phyloP scores from a whole-genome alignment of 2,888 invertebrate species.

The Stenolophus ochropezus region DNA sequence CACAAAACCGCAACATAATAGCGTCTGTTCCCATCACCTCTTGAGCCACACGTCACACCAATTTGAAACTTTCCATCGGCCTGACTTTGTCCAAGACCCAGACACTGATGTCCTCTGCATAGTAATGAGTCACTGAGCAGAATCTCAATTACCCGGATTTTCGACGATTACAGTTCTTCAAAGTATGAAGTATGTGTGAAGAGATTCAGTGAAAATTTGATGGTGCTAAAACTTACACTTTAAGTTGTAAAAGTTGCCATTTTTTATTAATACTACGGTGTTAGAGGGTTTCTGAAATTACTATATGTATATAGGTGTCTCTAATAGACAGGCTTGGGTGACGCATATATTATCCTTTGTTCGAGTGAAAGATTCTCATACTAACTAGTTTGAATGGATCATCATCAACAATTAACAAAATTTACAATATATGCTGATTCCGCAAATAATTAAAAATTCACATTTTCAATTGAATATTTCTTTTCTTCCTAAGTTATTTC shows the following conservation, averaged over 20 bases:
- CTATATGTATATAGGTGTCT: too few relatives aligned
- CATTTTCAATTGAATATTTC: too few relatives aligned
- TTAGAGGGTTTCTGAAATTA: too few relatives aligned
- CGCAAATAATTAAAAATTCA: too few relatives aligned
- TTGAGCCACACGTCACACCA: background rate
- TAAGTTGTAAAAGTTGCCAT: background rate
- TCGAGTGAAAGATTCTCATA: too few relatives aligned
- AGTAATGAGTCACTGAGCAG: slow-evolving; percentile 16
- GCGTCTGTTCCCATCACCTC: slow-evolving; percentile 11
- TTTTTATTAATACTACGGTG: background rate
- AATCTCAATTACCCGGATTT: background rate
- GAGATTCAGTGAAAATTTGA: too few relatives aligned
- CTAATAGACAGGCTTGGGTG: too few relatives aligned
- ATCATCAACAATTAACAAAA: too few relatives aligned
- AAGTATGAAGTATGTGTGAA: background rate
- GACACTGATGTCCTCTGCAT: background rate
- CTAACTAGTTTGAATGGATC: too few relatives aligned
- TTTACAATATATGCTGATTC: too few relatives aligned
- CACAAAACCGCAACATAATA: slow-evolving; percentile 25
- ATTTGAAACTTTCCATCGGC: background rate
- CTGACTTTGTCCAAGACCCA: background rate
- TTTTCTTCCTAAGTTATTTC: too few relatives aligned
- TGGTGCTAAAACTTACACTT: background rate
- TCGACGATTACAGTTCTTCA: background rate
- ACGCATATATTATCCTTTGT: too few relatives aligned